Evolutionary conservation across 2,113 vertebrate species (phyloP).

Genomic region (Nerophis lumbriciformis): DNA sequence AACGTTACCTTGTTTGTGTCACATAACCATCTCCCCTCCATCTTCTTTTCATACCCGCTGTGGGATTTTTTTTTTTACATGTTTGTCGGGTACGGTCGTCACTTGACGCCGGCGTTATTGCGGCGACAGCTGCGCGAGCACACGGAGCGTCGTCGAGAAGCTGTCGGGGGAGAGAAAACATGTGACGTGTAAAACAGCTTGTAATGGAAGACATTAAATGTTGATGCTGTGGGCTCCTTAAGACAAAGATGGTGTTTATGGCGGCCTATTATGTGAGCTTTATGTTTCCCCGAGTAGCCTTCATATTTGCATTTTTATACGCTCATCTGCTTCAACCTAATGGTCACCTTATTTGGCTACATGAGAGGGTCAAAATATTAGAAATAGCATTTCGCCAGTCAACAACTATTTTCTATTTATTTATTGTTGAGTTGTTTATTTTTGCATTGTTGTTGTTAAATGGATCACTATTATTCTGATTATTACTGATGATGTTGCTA

Average conservation of each 20-base stretch:
- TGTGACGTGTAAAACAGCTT: conserved; percentile 38
- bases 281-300: conserved; percentile 28
- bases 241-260: conserved; percentile 37
- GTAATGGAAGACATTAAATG: conserved; percentile 33
- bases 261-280: conserved; percentile 32
- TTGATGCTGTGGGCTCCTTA: conserved; percentile 38
- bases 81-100: conserved; percentile 53
- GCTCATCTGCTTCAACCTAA: neutral
- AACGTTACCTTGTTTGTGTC: conserved; percentile 48
- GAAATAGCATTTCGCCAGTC: too few relatives aligned
- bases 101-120: conserved; percentile 58
- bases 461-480: too few relatives aligned
- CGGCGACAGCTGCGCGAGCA: conserved; percentile 60
- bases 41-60: neutral
- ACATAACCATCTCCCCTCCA: too few relatives aligned
- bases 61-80: neutral
- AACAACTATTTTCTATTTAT: neutral
- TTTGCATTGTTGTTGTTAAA: too few relatives aligned
- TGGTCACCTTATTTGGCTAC: neutral
- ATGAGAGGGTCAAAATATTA: neutral
- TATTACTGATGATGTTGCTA: too few relatives aligned
- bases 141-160: conserved; percentile 45
- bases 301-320: conserved; percentile 50
- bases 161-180: conserved; percentile 28
- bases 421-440: neutral